phyloP scores from a whole-genome alignment of 2,113 vertebrate genomes.

The Edolisoma coerulescens region DNA sequence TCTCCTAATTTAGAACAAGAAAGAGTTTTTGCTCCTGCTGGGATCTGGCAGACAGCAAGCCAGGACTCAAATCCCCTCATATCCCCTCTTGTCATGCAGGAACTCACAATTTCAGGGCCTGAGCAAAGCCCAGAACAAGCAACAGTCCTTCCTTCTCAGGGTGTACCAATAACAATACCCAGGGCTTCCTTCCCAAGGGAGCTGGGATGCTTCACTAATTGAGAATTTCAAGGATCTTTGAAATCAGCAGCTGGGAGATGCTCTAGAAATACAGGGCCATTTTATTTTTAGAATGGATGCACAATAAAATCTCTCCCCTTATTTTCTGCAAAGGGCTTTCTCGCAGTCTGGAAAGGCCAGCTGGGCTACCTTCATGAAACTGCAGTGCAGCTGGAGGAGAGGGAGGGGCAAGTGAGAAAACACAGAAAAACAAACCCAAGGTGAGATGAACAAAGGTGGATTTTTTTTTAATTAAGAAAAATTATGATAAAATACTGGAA shows the following conservation, averaged over 20 bases:
- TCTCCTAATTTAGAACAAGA: neutral
- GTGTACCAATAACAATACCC: neutral
- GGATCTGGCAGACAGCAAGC: neutral
- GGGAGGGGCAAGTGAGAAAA: neutral
- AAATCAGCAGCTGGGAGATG: neutral
- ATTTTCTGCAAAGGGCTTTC: neutral
- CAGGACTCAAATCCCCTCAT: neutral
- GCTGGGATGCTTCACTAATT: neutral
- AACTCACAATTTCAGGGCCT: neutral
- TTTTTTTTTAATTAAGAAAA: neutral
- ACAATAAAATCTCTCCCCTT: neutral
- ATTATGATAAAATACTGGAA: neutral
- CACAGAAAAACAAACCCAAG: neutral
- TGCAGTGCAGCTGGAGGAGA: neutral
- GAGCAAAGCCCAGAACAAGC: neutral
- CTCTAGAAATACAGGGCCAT: neutral
- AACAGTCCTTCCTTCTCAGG: neutral
- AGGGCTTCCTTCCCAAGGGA: neutral
- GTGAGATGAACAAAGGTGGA: neutral
- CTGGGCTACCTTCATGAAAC: neutral
- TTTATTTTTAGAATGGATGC: conserved; percentile 11
- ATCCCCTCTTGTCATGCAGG: neutral
- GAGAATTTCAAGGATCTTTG: conserved; percentile 22
- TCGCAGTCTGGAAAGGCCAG: neutral
- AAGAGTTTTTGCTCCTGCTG: neutral